Base-by-base conservation (phyloP, 2,888 invertebrate genomes). In the Pherbina coryleti region DNA sequence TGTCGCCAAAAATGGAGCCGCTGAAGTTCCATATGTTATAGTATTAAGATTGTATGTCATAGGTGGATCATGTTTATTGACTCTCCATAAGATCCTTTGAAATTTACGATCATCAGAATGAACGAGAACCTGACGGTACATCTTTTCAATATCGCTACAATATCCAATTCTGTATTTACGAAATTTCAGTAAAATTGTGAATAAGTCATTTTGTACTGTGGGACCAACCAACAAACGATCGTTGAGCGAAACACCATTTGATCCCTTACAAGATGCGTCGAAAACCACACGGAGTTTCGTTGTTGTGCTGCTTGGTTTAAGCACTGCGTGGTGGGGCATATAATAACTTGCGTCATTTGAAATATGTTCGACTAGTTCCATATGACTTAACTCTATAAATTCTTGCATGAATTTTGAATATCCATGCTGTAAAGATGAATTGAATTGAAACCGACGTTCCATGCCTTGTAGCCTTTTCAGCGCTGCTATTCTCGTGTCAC, bases 1-100 rank as follows among this genome's bases (percentile, higher is more conserved):
- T 34, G 53, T 69, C 2, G 76, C 76, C 9, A 76, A 57, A 31
- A 57, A 76, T 60, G 44, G 76, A 19, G 76, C 76, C 17, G 57
- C 60, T 11, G 62, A 67, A 3, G 60, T 76, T 17, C 76, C 76
- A 55, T 75, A 75, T 19, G 73, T 73, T 8, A 73, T 25, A 5
- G 60, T 60, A 11, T 60, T 60, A 4, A 60, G 22, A n/a, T 60
- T 11, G 60, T 60, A 60, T 9, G n/a, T 11, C 1, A 22, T 60
- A 11, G 22, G n/a, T 2, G 60, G 22, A 11, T 19, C 22, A 22
- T 25, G 3, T 17, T 25, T 60, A 14, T n/a, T 14, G 5, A 22
- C 8, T 17, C 5, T 17, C 60, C 60, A 60, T 19, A 60, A 17
- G 22, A 11, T 60, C n/a, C 60, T 19, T 22, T 19, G 60, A 60